Base-by-base conservation (phyloP, 2,888 invertebrate genomes). In the Drosophila barbarae region DNA sequence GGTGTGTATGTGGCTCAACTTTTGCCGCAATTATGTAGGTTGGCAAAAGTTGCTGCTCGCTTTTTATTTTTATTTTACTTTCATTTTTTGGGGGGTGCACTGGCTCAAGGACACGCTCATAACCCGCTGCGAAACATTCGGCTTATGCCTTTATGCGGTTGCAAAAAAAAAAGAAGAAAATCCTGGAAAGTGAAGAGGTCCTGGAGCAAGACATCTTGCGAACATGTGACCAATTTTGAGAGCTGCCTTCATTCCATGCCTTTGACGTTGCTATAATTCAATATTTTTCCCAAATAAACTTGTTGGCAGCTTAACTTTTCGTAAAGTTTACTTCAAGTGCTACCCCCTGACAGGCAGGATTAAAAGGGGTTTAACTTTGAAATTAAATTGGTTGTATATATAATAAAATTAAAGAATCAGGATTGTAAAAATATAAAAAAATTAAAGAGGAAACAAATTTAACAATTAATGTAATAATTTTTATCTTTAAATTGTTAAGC, bases 271-370 rank as follows among this genome's bases (percentile, higher is more conserved):
- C 81, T 78, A 83, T 84, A 80, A 83, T 81, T 81, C 84, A 81
- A 83, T 81, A 83, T 81, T 81, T 71, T 80, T 80, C 63, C 70
- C 74, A 83, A 83, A 83, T 83, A 81, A 83, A 81, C 81, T 83
- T 81, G 81, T 83, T 81, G 80, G 84, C 80, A 81, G 80, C 84
- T 81, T 80, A 83, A 81, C 80, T 83, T 80, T 80, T 81, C 67
- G 69, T 68, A 81, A 66, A 66, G 50, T 64, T 66, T 42, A 46
- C 64, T 52, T 47, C 41, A 35, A 38, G 26, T 32, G 39, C 36
- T 38, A 65, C 47, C 47, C 47, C 30, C 39, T 47, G 47, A 49
- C 28, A 32, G 47, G 15, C 7, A 2, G 5, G n/a, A n/a, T 28
- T 49, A 8, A 7, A 3, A 18, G 28, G 41, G 35, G n/a, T 15